Base-by-base conservation (phyloP, 92 coral and sea anemone species). In the Bergia sp. region DNA sequence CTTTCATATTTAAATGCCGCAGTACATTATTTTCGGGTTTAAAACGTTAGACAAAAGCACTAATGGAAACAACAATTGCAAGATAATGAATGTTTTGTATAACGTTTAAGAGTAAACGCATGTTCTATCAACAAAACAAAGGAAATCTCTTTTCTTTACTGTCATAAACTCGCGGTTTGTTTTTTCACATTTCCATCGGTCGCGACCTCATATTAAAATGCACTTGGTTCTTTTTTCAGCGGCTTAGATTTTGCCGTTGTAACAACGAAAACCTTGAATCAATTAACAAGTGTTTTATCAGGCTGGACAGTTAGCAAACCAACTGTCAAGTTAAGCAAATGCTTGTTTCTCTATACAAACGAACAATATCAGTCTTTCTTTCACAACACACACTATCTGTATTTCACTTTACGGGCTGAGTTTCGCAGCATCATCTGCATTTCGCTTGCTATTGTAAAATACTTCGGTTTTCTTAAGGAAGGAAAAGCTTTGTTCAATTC, bases 1-100 rank as follows among this genome's bases (percentile, higher is more conserved):
- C 90, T 80, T 92, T 92, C 92, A 92, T 92, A 92, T 92, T 92
- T 84, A 90, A 92, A 92, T 92, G 80, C 43, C 87, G 45, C 69
- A 29, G 43, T 47, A 49, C 87, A 84, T 84, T 72, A 84, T 84
- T 73, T 84, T 71, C 36, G 79, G 87, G 77, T 81, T 80, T 78
- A 89, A 89, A 90, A 85, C 82, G 92, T 89, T 89, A 92, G 81
- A 92, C 85, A 86, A 81, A 86, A 87, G 90, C 88, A 86, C 90
- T 90, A 92, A 92, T 92, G 92, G 91, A 82, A 16, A 44, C 20
- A 39, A 86, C 89, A 76, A 77, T 86, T 86, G 89, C 43, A 41
- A 21, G 82, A 77, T 77, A 76, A 77, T 77, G 53, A 84, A 71
- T 84, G 78, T 84, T 84, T 84, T 71, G 87, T 84, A 45, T 84